A percentile compares a stretch with the other conserved stretches of the same genome.
These are phyloP conservation scores for Formica aserva DNA, from an alignment of 2,888 invertebrate genomes.

Conservation along the genomic window DNA sequence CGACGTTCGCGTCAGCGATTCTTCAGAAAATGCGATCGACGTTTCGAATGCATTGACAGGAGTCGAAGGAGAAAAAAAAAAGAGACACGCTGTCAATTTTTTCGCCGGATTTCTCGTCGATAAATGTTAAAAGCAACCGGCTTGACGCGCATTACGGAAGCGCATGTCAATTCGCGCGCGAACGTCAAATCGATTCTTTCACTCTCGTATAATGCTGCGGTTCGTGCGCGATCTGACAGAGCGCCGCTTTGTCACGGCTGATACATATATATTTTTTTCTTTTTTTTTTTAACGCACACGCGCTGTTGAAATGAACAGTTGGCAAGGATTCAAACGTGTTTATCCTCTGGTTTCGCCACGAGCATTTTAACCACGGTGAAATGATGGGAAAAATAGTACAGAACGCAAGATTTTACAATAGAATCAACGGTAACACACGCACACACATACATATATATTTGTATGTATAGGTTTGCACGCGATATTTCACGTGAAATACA, in stretches of 20 bases:
- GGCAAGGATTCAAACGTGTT: slow-evolving; percentile 63
- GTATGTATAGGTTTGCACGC: slow-evolving; percentile 16
- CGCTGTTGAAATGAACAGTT: slow-evolving; percentile 43
- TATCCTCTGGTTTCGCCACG: slow-evolving; percentile 52
- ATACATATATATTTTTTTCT: not conserved
- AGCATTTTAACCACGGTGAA: slow-evolving; percentile 45
- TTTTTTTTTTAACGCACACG: slow-evolving; percentile 15
- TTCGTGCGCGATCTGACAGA: slow-evolving; percentile 33
- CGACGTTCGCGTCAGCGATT: slow-evolving; percentile 41
- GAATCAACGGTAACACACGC: not conserved
- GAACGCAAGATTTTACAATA: slow-evolving; percentile 22
- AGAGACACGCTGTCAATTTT: slow-evolving; percentile 36
- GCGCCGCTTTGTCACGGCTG: not conserved
- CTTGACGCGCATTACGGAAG: slow-evolving; percentile 54
- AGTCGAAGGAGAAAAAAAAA: not conserved
- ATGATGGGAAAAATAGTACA: slow-evolving; percentile 28
- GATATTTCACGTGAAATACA: slow-evolving; percentile 40
- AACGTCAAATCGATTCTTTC: slow-evolving; percentile 56
- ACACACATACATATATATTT: not conserved
- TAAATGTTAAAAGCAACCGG: slow-evolving; percentile 53
- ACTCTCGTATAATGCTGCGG: slow-evolving; percentile 38
- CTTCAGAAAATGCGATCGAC: slow-evolving; percentile 42
- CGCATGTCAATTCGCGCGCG: slow-evolving; percentile 41
- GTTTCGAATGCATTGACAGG: slow-evolving; percentile 38
- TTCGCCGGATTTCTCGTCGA: slow-evolving; percentile 49